A percentile compares a stretch with the other conserved stretches of the same genome.
These are phyloP conservation scores for Monoplex corrugatus DNA, from an alignment of 2,888 invertebrate species.

Conservation along the genomic window DNA sequence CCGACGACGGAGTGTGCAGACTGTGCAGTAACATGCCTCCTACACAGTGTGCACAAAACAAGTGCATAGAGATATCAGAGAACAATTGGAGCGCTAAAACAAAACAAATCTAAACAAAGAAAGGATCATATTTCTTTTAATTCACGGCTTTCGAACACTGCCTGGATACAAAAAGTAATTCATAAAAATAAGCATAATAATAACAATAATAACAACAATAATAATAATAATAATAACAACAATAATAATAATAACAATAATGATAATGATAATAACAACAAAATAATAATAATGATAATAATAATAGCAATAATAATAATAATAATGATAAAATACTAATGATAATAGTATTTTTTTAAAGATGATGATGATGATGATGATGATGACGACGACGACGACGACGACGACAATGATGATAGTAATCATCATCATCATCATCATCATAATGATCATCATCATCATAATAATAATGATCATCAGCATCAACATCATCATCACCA, in stretches of 20 bases:
- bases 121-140: too few relatives aligned
- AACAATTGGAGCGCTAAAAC: too few relatives aligned
- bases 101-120: too few relatives aligned
- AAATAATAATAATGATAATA: background rate
- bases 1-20: too few relatives aligned
- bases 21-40: too few relatives aligned
- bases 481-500: background rate
- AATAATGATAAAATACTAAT: background rate
- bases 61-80: too few relatives aligned
- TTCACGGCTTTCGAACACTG: too few relatives aligned
- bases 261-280: background rate
- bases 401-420: background rate
- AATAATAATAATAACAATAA: background rate
- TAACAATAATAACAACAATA: background rate
- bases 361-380: background rate
- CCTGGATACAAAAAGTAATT: too few relatives aligned
- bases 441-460: background rate
- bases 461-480: background rate
- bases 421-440: background rate
- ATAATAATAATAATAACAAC: background rate
- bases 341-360: too few relatives aligned
- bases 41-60: too few relatives aligned
- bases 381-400: background rate
- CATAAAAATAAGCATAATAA: background rate
- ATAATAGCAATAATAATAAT: background rate